Conservation (phyloP, 2,888 invertebrate genomes). For the Chydorus sphaericus region DNA sequence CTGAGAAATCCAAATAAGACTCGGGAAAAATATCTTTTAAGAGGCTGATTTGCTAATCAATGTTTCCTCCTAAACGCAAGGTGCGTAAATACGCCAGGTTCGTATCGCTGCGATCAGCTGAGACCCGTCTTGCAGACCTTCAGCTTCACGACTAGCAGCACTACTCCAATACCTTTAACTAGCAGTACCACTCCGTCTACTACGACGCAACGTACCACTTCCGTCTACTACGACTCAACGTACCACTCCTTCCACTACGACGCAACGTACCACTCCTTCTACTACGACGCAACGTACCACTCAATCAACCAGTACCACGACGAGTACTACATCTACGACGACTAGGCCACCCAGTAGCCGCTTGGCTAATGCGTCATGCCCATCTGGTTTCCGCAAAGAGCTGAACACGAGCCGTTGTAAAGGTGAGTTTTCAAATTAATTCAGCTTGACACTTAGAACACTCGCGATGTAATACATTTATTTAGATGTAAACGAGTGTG, state of each 20-base stretch:
- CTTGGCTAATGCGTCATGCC: neutral
- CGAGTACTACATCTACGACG: neutral
- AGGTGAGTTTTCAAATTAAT: neutral
- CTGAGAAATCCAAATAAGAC: too few species aligned
- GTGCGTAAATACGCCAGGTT: conserved; percentile 41
- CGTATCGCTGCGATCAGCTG: conserved; percentile 33
- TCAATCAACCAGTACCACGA: neutral
- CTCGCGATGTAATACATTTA: neutral
- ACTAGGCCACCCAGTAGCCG: neutral
- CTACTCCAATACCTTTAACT: neutral
- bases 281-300: neutral
- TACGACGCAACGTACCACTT: neutral
- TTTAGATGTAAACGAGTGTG: conserved; percentile 29
- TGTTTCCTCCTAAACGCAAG: conserved; percentile 19
- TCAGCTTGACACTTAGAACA: neutral
- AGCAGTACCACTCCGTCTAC: neutral
- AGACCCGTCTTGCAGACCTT: conserved; percentile 21
- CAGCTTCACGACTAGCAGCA: neutral
- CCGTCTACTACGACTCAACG: neutral
- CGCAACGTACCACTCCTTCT: neutral
- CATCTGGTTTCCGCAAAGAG: conserved; percentile 10
- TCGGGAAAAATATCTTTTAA: neutral
- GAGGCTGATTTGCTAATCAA: neutral
- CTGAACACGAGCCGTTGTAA: conserved; percentile 7
- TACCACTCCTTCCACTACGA: neutral